Evolutionary conservation across 2,113 vertebrate species (phyloP).

Genomic region (Hyla sarda): DNA sequence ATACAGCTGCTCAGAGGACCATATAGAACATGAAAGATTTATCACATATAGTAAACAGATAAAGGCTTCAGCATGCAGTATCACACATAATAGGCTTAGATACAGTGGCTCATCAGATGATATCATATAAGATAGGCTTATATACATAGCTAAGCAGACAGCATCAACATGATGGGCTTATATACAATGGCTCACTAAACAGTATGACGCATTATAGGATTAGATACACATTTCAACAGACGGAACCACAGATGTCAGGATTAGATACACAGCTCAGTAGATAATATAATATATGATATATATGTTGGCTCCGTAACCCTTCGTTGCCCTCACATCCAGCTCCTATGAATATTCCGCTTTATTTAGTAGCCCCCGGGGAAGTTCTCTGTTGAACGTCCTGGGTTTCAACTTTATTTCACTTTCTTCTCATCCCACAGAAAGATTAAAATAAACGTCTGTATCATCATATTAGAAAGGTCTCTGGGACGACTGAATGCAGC

Average conservation of each 20-base stretch:
- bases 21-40: too few species aligned
- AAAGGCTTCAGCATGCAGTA: too few species aligned
- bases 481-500: not conserved
- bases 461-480: slow-evolving; percentile 7
- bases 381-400: not conserved
- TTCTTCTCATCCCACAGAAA: slow-evolving; percentile 5
- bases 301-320: not conserved
- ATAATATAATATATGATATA: not conserved
- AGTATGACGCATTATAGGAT: not conserved
- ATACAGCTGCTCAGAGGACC: too few species aligned
- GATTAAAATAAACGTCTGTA: slow-evolving; percentile 19
- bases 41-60: too few species aligned
- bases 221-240: not conserved
- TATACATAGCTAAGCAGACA: not conserved
- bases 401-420: not conserved
- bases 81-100: too few species aligned
- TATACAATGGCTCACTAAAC: not conserved
- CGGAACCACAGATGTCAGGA: not conserved
- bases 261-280: not conserved
- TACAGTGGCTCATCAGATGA: too few species aligned
- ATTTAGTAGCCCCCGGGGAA: not conserved
- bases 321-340: not conserved
- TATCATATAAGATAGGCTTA: not conserved
- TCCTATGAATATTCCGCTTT: not conserved
- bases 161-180: not conserved